These are phyloP conservation scores for Alligator sinensis DNA, from an alignment of 2,113 vertebrate genomes.

Conservation along the genomic window DNA sequence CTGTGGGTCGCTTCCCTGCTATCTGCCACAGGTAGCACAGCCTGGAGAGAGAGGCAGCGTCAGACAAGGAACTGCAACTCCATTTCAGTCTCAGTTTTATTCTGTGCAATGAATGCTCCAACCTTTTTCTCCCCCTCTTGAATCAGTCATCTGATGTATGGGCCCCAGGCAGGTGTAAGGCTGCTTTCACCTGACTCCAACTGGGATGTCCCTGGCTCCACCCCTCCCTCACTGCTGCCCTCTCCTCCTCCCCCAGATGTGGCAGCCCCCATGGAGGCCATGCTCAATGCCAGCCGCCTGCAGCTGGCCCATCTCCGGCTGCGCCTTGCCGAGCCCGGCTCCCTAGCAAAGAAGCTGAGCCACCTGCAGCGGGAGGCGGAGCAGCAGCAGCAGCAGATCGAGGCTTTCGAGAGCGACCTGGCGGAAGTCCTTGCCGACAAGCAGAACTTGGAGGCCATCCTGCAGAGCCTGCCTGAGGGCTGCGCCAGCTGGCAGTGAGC, in stretches of 20 bases:
- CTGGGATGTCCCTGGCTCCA: neutral
- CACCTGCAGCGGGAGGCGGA: slow-evolving; percentile 80
- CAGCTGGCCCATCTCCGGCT: slow-evolving; percentile 80
- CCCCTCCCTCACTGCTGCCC: neutral
- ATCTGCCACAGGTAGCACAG: neutral
- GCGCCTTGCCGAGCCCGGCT: slow-evolving; percentile 72
- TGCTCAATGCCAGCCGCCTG: slow-evolving; percentile 79
- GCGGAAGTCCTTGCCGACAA: slow-evolving; percentile 87
- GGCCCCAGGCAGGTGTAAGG: neutral
- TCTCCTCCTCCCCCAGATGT: slow-evolving; percentile 45
- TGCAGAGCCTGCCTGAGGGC: slow-evolving; percentile 83
- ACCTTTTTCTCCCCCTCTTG: neutral
- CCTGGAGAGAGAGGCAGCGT: no score
- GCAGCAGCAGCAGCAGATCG: slow-evolving; percentile 82
- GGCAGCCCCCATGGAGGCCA: neutral
- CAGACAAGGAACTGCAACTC: no score
- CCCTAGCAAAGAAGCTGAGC: slow-evolving; percentile 83
- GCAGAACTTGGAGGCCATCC: slow-evolving; percentile 89
- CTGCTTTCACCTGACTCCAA: no score
- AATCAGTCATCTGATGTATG: neutral
- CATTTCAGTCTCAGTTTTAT: no score
- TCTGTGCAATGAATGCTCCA: neutral
- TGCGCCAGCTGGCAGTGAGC: slow-evolving; percentile 77
- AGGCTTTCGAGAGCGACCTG: slow-evolving; percentile 82
- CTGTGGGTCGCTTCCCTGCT: neutral